phyloP scores from a whole-genome alignment of 2,113 vertebrate species.

The Sapayoa aenigma region DNA sequence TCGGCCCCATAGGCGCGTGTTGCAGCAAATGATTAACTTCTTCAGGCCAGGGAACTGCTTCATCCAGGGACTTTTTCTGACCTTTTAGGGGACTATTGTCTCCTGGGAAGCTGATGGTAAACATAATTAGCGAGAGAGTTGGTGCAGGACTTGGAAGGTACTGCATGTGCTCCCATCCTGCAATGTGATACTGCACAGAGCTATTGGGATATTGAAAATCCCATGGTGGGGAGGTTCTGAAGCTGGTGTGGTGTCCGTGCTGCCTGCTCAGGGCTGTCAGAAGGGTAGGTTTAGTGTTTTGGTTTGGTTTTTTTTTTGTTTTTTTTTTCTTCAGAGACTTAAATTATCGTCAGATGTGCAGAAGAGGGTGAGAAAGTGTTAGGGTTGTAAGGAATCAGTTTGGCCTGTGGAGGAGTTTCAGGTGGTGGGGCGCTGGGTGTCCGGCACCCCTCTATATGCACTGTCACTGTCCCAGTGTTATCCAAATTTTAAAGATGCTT shows the following conservation, averaged over 20 bases:
- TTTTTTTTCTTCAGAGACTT: background rate
- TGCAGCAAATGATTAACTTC: constrained; percentile 28
- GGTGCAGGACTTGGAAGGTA: background rate
- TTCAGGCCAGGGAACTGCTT: background rate
- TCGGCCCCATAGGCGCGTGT: accelerated
- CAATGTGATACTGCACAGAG: accelerated
- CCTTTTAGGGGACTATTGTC: constrained; percentile 5
- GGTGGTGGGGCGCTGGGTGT: background rate
- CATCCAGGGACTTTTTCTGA: background rate
- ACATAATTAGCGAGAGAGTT: background rate
- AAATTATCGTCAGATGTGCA: constrained; percentile 15
- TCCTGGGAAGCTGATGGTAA: constrained; percentile 18
- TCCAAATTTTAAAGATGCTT: background rate
- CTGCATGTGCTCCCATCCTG: background rate
- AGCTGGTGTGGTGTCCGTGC: background rate
- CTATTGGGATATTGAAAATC: background rate
- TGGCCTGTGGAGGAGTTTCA: background rate
- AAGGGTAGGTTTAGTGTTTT: background rate
- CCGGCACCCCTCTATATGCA: background rate
- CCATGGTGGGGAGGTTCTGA: background rate
- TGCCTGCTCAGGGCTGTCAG: background rate
- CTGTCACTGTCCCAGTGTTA: background rate
- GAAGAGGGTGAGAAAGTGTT: background rate
- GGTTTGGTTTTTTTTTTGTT: background rate
- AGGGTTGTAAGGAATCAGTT: background rate